phyloP scores from a whole-genome alignment of 2,888 invertebrate species.

The Stegana nigrithorax region DNA sequence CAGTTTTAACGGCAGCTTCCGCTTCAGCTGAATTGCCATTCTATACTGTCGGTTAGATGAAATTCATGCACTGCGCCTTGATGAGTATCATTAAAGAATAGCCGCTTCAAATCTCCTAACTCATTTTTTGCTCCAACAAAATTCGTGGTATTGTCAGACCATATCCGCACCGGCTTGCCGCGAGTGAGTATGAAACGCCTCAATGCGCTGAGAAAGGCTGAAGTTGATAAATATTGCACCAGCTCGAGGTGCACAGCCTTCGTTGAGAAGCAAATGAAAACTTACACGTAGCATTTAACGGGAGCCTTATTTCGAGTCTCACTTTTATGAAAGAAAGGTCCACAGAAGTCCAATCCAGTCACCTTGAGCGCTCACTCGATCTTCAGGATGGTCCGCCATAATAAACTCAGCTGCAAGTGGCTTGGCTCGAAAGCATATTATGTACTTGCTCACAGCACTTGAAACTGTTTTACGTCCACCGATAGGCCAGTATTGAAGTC shows the following conservation, averaged over 20 bases:
- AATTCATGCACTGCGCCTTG: constrained; percentile 20
- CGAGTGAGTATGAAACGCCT: constrained; percentile 28
- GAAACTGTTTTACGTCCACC: constrained; percentile 22
- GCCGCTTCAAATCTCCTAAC: constrained; percentile 17
- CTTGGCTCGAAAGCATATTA: constrained; percentile 18
- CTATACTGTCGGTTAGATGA: constrained; percentile 23
- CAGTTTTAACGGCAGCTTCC: constrained; percentile 31
- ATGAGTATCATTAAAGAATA: constrained; percentile 21
- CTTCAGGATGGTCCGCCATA: constrained; percentile 21
- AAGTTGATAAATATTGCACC: constrained; percentile 33
- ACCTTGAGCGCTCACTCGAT: constrained; percentile 21
- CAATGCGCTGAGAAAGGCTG: constrained; percentile 26
- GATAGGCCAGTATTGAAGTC: constrained; percentile 26
- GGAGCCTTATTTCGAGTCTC: not conserved
- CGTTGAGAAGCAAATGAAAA: constrained; percentile 34
- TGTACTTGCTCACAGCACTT: constrained; percentile 9
- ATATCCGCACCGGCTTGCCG: constrained; percentile 28
- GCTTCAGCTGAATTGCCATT: constrained; percentile 29
- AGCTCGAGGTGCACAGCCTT: constrained; percentile 33
- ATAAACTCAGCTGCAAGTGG: no score
- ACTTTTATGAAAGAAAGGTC: constrained; percentile 26
- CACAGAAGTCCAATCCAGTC: constrained; percentile 26
- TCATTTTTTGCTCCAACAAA: constrained; percentile 24
- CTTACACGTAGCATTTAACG: constrained; percentile 25
- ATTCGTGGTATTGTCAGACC: constrained; percentile 32